Conservation (phyloP, 1,140 invertebrate species). For the Drosophila oshimai region DNA sequence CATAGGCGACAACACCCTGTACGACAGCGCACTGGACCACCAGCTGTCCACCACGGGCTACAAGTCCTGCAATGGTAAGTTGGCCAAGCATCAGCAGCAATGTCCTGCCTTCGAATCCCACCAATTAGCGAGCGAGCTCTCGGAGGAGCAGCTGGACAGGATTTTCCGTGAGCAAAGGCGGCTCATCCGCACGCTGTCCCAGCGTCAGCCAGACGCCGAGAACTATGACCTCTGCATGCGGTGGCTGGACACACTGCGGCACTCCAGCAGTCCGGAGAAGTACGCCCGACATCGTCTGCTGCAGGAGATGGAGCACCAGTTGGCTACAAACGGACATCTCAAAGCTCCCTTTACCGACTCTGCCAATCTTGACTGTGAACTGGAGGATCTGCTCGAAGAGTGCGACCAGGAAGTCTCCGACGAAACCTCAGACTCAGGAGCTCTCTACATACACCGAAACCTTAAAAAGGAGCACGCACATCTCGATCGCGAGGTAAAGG, state of each 20-base stretch:
- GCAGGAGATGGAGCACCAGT: conserved; percentile 4
- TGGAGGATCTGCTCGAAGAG: not conserved
- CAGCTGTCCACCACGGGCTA: conserved; percentile 63
- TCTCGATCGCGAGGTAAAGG: conserved; percentile 18
- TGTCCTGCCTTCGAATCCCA: not conserved
- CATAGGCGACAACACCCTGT: conserved; percentile 54
- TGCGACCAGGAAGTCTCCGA: not conserved
- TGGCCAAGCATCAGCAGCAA: not conserved
- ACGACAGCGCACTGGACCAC: conserved; percentile 71
- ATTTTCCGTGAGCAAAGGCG: not conserved
- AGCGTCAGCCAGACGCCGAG: not conserved
- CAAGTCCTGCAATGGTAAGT: conserved; percentile 72
- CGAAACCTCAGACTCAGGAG: not conserved
- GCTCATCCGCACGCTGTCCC: not conserved
- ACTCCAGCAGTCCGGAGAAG: not conserved
- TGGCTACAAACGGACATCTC: not conserved
- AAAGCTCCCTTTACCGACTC: not conserved
- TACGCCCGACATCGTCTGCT: not conserved
- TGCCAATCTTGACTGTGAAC: not conserved
- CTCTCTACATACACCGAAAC: not conserved
- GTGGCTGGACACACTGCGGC: conserved; percentile 1
- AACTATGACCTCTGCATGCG: conserved; percentile 1
- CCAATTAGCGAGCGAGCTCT: too few species aligned
- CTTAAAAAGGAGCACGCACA: not conserved
- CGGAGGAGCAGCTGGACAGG: not conserved